Conservation (phyloP, 1,140 invertebrate species). For the Pseudomyrmex flavicornis region DNA sequence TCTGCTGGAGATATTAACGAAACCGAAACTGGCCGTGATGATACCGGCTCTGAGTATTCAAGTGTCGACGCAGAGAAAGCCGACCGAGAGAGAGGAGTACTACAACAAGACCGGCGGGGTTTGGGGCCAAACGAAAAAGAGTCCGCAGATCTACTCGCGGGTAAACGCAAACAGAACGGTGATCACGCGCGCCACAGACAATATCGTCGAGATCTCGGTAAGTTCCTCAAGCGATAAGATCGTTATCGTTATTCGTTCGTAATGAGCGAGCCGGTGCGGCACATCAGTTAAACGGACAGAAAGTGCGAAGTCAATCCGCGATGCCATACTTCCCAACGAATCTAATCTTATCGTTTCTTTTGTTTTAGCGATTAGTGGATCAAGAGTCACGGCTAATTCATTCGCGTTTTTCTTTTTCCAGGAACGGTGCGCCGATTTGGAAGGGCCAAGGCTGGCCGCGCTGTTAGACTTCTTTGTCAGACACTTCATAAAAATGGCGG, state of each 20-base stretch:
- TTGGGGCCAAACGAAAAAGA: conserved; percentile 83
- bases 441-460: conserved; percentile 82
- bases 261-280: neutral
- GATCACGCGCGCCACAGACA: conserved; percentile 74
- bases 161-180: conserved; percentile 70
- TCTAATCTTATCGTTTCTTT: conserved; percentile 67
- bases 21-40: conserved; percentile 74
- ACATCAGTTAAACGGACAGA: neutral
- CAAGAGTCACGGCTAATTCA: conserved; percentile 9
- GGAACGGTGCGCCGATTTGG: conserved; percentile 78
- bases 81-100: neutral
- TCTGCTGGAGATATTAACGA: conserved; percentile 88
- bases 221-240: conserved; percentile 52
- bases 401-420: conserved; percentile 63
- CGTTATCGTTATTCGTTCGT: conserved; percentile 2
- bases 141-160: conserved; percentile 71
- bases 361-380: conserved; percentile 27
- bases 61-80: neutral
- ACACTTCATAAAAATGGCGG: conserved; percentile 89
- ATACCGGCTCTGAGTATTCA: conserved; percentile 76
- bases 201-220: conserved; percentile 81
- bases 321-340: neutral
- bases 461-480: conserved; percentile 89
- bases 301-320: neutral
- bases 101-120: conserved; percentile 72